A percentile compares a stretch with the other conserved stretches of the same genome.
These are phyloP conservation scores for Gopherus flavomarginatus DNA, from an alignment of 2,113 vertebrate species.

Conservation along the genomic window DNA sequence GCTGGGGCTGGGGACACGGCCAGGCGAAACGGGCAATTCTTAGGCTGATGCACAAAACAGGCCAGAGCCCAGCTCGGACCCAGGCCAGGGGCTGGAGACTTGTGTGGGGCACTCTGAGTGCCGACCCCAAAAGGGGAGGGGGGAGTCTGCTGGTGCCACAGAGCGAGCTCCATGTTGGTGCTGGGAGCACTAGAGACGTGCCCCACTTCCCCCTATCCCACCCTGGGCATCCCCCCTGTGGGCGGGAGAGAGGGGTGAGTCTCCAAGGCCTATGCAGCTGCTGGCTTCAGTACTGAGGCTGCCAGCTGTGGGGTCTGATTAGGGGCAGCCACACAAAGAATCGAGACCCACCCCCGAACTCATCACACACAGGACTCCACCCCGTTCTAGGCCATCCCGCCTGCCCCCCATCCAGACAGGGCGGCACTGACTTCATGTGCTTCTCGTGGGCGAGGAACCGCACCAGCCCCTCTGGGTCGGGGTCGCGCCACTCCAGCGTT, in stretches of 20 bases:
- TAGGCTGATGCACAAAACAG: neutral
- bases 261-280: no score
- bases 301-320: neutral
- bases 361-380: neutral
- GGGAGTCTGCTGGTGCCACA: no score
- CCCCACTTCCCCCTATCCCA: no score
- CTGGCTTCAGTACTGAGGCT: neutral
- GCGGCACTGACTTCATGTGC: conserved; percentile 70
- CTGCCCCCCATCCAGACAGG: neutral
- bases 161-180: no score
- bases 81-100: neutral
- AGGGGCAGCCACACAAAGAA: neutral
- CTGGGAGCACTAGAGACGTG: no score
- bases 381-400: neutral
- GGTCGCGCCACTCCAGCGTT: conserved; percentile 78
- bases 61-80: neutral
- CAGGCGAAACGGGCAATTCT: no score
- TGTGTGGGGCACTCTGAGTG: neutral
- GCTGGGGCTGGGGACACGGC: no score
- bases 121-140: no score
- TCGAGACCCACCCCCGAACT: neutral
- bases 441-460: conserved; percentile 74
- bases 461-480: conserved; percentile 81
- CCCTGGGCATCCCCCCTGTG: no score
- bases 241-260: no score